A percentile compares a stretch with the other conserved stretches of the same genome.
These are phyloP conservation scores for Lucinisca nassula DNA, from an alignment of 2,888 invertebrate genomes.

Conservation along the genomic window DNA sequence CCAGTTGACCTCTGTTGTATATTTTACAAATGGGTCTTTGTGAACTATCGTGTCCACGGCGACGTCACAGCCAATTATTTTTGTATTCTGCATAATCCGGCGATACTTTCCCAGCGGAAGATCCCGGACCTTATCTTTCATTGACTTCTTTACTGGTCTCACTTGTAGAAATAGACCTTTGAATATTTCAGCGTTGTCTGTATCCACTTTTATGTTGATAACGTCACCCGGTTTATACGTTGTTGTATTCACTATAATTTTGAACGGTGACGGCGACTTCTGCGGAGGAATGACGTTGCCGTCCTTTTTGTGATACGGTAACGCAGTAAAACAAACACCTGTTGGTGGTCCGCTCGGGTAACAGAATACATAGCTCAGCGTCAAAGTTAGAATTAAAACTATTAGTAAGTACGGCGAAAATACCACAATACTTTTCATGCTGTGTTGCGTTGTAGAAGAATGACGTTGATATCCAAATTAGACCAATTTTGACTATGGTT, in stretches of 20 bases:
- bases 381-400: not conserved
- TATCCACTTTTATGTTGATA: conserved; percentile 31
- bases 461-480: no score
- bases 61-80: conserved; percentile 40
- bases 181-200: conserved; percentile 40
- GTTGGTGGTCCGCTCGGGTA: conserved; percentile 56
- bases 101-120: conserved; percentile 32
- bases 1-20: conserved; percentile 42
- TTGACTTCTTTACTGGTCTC: conserved; percentile 15
- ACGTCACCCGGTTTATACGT: conserved; percentile 46
- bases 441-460: no score
- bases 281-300: conserved; percentile 41
- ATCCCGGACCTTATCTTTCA: not conserved
- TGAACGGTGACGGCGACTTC: conserved; percentile 27
- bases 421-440: not conserved
- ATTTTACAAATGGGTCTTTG: conserved; percentile 51
- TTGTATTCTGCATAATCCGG: conserved; percentile 28
- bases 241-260: conserved; percentile 50
- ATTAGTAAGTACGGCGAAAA: not conserved
- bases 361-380: not conserved
- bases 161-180: conserved; percentile 54
- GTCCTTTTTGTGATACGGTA: conserved; percentile 47
- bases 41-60: conserved; percentile 49
- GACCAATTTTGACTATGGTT: no score
- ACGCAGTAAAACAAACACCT: conserved; percentile 38